Evolutionary conservation across 2,113 vertebrate genomes (phyloP), one percentile per base, ranked within the genome.

Genomic region (Opisthocomus hoazin): DNA sequence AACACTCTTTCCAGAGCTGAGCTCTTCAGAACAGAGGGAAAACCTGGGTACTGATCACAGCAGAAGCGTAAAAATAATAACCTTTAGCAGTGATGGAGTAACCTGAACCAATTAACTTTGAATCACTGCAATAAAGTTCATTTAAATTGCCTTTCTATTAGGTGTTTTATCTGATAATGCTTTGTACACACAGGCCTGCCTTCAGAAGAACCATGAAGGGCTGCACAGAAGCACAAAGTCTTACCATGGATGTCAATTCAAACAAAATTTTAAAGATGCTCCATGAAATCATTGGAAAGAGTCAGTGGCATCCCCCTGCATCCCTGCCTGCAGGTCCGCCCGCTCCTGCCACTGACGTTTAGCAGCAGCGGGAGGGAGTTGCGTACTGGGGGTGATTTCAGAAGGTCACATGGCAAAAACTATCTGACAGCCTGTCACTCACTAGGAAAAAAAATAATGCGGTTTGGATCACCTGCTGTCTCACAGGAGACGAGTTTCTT

Each of bases 341-440:
- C 45, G 29, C 51, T 89, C 23, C 45, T 89, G 86, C 80, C 60
- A 37, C 0, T 9, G 57, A 22, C 4, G 2, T 66, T 86, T 34
- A 78, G 26, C 41, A 70, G 50, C n/a, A 26, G 9, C 0, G 2
- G 39, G 54, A 80, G 53, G 64, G 20, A 77, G 36, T 0, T 2
- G 2, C 13, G 13, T 29, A 18, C 34, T 0, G 0, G 27, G 18
- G 9, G 17, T 46, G 32, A 41, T 65, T 82, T 83, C 1, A 11
- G 74, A 85, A 79, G 39, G 58, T 69, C 4, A 0, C 5, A 13
- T 11, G 74, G 60, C 8, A 63, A 83, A 85, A 87, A 15, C 1
- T 29, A 39, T 34, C n/a, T 34, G 13, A 43, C 39, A 60, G 14
- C 13, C 50, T 83, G 26, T 10, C 39, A 36, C 21, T 61, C 18